A percentile compares a stretch with the other conserved stretches of the same genome.
Conservation (phyloP, 2,797 vertebrate species). For the Caiman crocodilus region DNA sequence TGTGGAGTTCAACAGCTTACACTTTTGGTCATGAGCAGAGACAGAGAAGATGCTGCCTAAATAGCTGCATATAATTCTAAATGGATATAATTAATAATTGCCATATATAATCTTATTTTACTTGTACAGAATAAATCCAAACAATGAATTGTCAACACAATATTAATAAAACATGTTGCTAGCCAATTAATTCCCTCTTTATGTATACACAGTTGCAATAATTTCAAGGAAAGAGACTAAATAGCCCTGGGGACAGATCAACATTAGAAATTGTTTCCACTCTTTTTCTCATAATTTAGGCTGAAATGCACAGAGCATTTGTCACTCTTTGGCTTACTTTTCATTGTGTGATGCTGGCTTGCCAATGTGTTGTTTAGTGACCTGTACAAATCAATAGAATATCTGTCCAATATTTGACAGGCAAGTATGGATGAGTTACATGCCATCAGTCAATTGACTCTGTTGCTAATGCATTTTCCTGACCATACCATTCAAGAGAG, state of each 20-base stretch:
- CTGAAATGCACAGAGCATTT: constrained; percentile 20
- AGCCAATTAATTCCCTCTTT: neutral
- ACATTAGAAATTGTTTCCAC: neutral
- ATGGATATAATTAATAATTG: fast-evolving
- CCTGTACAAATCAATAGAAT: constrained; percentile 67
- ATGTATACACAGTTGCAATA: neutral
- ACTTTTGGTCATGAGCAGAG: neutral
- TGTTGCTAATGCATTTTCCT: constrained; percentile 38
- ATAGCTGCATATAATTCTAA: neutral
- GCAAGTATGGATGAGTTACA: constrained; percentile 45
- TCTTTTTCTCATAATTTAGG: neutral
- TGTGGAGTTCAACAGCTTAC: neutral
- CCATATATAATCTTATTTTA: neutral
- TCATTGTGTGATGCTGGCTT: constrained; percentile 23
- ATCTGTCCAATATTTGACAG: constrained; percentile 41
- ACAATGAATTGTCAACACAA: neutral
- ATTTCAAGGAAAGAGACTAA: neutral
- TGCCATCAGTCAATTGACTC: constrained; percentile 17
- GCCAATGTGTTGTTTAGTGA: constrained; percentile 59
- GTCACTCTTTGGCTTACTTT: constrained; percentile 47
- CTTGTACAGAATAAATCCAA: neutral
- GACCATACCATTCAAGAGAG: neutral
- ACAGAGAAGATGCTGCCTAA: neutral
- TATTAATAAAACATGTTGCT: neutral
- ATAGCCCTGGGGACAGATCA: neutral